These are phyloP conservation scores for Acipenser transmontanus DNA, from an alignment of 2,797 vertebrate species.

Conservation along the genomic window DNA sequence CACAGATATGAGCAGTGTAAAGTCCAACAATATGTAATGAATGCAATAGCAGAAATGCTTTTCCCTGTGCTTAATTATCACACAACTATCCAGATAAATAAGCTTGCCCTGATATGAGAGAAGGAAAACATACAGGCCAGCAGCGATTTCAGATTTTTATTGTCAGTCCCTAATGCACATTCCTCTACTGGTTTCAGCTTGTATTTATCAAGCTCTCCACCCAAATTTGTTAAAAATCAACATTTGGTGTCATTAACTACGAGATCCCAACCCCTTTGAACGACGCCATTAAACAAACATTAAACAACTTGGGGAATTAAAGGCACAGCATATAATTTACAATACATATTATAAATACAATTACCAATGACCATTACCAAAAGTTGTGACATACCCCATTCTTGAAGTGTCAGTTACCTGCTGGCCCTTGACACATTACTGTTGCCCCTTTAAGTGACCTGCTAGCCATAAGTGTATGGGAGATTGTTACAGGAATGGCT, in stretches of 20 bases:
- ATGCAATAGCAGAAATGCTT: slow-evolving; percentile 29
- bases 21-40: slow-evolving; percentile 54
- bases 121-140: background rate
- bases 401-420: no score
- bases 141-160: background rate
- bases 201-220: background rate
- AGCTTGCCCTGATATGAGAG: slow-evolving; percentile 6
- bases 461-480: no score
- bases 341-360: no score
- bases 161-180: background rate
- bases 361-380: no score
- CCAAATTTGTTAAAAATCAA: background rate
- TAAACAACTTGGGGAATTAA: background rate
- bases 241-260: background rate
- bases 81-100: background rate
- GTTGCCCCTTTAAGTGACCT: no score
- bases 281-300: no score
- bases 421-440: no score
- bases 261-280: no score
- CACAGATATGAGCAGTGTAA: slow-evolving; percentile 53
- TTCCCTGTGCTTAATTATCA: background rate
- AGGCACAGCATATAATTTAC: no score
- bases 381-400: no score
- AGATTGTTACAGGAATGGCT: no score
- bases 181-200: background rate